Evolutionary conservation across 1,140 invertebrate species (phyloP).

Genomic region (Cotesia chilonis): DNA sequence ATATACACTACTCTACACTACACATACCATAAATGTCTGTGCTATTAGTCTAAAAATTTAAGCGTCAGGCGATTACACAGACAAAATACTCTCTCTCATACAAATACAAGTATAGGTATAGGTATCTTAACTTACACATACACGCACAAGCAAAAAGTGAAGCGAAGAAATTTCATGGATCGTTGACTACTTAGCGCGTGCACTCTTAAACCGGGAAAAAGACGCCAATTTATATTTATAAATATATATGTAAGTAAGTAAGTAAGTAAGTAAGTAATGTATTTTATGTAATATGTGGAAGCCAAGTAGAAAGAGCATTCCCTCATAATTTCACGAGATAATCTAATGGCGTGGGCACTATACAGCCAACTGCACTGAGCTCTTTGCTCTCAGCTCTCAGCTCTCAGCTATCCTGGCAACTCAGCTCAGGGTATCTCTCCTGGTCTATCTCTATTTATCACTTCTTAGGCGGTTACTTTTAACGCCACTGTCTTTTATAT

Average conservation of each 20-base stretch:
- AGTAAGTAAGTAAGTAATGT: slow-evolving; percentile 5
- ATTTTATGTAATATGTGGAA: slow-evolving; percentile 55
- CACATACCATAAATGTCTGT: slow-evolving; percentile 10
- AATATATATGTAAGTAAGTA: too few species aligned
- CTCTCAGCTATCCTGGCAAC: slow-evolving; percentile 19
- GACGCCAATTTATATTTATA: slow-evolving; percentile 1
- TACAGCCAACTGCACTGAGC: too few species aligned
- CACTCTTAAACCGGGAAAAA: slow-evolving; percentile 22
- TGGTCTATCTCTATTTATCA: slow-evolving; percentile 61
- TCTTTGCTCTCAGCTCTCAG: too few species aligned
- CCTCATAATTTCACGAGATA: slow-evolving; percentile 60
- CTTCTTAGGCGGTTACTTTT: slow-evolving; percentile 46
- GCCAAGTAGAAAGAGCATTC: slow-evolving; percentile 44
- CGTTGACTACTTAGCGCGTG: slow-evolving; percentile 35
- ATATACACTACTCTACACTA: too few species aligned
- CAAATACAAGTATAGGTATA: not conserved
- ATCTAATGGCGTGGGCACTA: slow-evolving; percentile 54
- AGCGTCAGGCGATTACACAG: slow-evolving; percentile 14
- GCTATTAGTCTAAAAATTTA: slow-evolving; percentile 23
- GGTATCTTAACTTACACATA: not conserved
- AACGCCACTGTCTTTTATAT: not conserved
- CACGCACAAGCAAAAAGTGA: not conserved
- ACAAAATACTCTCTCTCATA: not conserved
- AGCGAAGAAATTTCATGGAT: slow-evolving; percentile 34
- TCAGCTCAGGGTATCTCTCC: slow-evolving; percentile 42